phyloP scores from a whole-genome alignment of 2,113 vertebrate species.

The Mormyrus iriodes region DNA sequence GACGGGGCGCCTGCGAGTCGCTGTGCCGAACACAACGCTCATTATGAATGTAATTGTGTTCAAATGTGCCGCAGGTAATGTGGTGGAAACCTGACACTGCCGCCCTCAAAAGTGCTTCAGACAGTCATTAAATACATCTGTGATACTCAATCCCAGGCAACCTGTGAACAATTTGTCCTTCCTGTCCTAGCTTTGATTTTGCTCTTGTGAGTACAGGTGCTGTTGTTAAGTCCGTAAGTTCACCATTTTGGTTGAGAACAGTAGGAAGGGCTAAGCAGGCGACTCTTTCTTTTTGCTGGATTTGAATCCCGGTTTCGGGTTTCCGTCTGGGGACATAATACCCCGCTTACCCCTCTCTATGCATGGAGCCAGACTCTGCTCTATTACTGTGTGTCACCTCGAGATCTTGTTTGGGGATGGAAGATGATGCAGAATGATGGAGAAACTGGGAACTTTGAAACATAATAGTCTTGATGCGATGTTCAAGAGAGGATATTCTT shows the following conservation, averaged over 20 bases:
- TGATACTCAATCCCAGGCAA: neutral
- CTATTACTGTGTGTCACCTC: neutral
- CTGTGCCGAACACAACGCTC: neutral
- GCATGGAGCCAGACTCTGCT: constrained; percentile 1
- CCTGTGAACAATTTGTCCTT: constrained; percentile 3
- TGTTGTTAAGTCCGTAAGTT: neutral
- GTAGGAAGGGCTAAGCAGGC: neutral
- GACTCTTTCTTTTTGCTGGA: constrained; percentile 11
- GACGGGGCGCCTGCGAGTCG: neutral
- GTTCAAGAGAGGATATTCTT: neutral
- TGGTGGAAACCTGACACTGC: neutral
- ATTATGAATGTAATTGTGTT: neutral
- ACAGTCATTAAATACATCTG: constrained; percentile 2
- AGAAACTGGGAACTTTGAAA: neutral
- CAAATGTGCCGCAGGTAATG: neutral
- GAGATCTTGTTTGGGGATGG: neutral
- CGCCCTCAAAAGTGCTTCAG: neutral
- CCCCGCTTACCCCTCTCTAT: neutral
- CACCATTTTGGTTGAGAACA: neutral
- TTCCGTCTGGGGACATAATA: constrained; percentile 27
- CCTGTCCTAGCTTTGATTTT: neutral
- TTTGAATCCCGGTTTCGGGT: constrained; percentile 24
- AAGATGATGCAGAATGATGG: neutral
- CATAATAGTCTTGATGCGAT: neutral
- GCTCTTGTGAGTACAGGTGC: neutral